Base-by-base conservation (phyloP, 2,797 vertebrate species). In the Oreochromis grahami region DNA sequence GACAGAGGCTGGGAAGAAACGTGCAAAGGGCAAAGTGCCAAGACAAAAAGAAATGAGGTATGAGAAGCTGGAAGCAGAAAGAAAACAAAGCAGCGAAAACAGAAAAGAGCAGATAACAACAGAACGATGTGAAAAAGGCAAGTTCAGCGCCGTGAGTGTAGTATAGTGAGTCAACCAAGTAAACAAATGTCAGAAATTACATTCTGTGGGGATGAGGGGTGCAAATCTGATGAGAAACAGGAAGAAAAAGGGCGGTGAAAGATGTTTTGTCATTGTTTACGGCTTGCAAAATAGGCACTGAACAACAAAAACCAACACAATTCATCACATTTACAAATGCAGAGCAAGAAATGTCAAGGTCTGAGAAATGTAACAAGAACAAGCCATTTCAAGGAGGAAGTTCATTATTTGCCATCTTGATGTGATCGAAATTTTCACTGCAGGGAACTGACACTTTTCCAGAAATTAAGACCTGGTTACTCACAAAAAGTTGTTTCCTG, bases 11-110 rank as follows among this genome's bases (percentile, higher is more conserved):
- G 24, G 43, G 79, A 48, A 41, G 34, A 21, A 56, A 58, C 41
- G 88, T 21, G 68, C 65, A 79, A 78, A 88, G 81, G 86, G 89
- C 82, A n/a, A 45, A 51, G 78, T 82, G 91, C 92, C 91, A 92
- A 89, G 84, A 83, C 52, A 78, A 86, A 78, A 91, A 93, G 79
- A 92, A 93, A 93, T 93, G 93, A 94, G 83, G 91, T 93, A 91
- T 92, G 78, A 81, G 90, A 85, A 77, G 82, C 6, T 15, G 24
- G 86, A 88, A 87, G 83, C 77, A 79, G 76, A 83, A 80, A 86
- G 48, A 81, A 48, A 77, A 68, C 19, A 63, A 29, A 80, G 36
- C 21, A 55, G 7, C 2, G 9, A 72, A 72, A 74, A 74, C 26
- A 50, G 43, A 32, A 74, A 32, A 0, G 81, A 74, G 78, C 1